phyloP scores from a whole-genome alignment of 2,113 vertebrate species.

The Sialia sialis region DNA sequence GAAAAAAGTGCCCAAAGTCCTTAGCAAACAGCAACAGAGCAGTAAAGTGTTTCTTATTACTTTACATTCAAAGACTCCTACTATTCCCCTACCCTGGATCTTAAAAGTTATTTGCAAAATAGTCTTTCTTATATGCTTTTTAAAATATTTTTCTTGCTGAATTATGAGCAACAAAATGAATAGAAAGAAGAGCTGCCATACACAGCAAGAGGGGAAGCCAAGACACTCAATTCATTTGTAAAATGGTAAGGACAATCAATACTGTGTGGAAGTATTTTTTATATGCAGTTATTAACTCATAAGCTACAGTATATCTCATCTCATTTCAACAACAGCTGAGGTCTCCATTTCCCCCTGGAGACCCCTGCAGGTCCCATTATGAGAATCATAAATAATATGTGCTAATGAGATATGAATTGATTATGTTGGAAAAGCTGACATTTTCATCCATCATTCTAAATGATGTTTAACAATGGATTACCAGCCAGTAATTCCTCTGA shows the following conservation, averaged over 20 bases:
- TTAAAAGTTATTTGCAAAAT: slow-evolving; percentile 27
- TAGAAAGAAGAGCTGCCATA: slow-evolving; percentile 51
- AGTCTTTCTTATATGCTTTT: background rate
- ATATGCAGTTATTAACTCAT: slow-evolving; percentile 99
- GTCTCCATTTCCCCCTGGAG: slow-evolving; percentile 77
- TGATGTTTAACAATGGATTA: slow-evolving; percentile 97
- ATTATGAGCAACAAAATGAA: slow-evolving; percentile 42
- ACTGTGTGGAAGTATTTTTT: slow-evolving; percentile 88
- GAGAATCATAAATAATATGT: slow-evolving; percentile 97
- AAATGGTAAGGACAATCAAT: slow-evolving; percentile 86
- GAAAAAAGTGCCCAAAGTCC: slow-evolving; percentile 3
- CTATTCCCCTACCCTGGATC: background rate
- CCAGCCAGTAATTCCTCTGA: slow-evolving; percentile 94
- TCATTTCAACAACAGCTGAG: slow-evolving; percentile 94
- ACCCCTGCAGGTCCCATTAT: slow-evolving; percentile 86
- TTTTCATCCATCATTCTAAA: slow-evolving; percentile 97
- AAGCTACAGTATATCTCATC: slow-evolving; percentile 98
- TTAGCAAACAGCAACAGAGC: slow-evolving; percentile 41
- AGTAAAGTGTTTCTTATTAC: slow-evolving; percentile 31
- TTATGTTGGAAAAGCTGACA: slow-evolving; percentile 90
- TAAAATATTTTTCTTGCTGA: slow-evolving; percentile 32
- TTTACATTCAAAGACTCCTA: slow-evolving; percentile 20
- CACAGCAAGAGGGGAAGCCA: slow-evolving; percentile 47
- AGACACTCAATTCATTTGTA: slow-evolving; percentile 78
- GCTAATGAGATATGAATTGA: slow-evolving; percentile 98